Conservation (phyloP, 2,113 vertebrate species). For the Athene cunicularia region DNA sequence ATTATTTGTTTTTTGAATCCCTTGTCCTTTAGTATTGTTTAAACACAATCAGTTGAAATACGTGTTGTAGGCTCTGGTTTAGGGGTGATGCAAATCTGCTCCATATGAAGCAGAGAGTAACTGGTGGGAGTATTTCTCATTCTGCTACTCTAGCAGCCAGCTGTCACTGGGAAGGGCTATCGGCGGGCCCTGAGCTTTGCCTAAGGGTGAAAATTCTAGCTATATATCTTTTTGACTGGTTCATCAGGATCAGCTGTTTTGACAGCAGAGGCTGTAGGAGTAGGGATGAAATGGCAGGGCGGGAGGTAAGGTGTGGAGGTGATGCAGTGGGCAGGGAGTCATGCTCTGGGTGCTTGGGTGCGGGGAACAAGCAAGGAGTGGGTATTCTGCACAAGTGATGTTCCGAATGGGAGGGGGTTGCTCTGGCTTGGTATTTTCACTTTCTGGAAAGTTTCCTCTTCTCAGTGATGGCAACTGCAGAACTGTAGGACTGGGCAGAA, state of each 20-base stretch:
- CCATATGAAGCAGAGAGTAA: not conserved
- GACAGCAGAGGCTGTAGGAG: not conserved
- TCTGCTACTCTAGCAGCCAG: fast-evolving
- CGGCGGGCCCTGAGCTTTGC: not conserved
- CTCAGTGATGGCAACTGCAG: not conserved
- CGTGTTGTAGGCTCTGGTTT: not conserved
- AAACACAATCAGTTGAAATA: not conserved
- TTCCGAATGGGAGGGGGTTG: fast-evolving
- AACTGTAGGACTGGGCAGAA: not conserved
- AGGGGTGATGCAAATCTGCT: not conserved
- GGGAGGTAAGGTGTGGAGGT: not conserved
- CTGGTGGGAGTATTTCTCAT: not conserved
- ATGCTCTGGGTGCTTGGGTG: not conserved
- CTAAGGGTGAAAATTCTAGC: not conserved
- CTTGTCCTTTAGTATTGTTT: not conserved
- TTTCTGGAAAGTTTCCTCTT: not conserved
- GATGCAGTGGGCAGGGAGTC: not conserved
- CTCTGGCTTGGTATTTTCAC: fast-evolving
- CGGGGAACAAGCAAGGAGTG: not conserved
- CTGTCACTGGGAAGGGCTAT: not conserved
- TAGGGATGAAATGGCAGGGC: not conserved
- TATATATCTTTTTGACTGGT: fast-evolving
- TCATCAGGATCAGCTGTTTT: not conserved
- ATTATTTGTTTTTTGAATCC: not conserved
- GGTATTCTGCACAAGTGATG: fast-evolving